Evolutionary conservation across 2,113 vertebrate genomes (phyloP).

Genomic region (Falco punctatus): DNA sequence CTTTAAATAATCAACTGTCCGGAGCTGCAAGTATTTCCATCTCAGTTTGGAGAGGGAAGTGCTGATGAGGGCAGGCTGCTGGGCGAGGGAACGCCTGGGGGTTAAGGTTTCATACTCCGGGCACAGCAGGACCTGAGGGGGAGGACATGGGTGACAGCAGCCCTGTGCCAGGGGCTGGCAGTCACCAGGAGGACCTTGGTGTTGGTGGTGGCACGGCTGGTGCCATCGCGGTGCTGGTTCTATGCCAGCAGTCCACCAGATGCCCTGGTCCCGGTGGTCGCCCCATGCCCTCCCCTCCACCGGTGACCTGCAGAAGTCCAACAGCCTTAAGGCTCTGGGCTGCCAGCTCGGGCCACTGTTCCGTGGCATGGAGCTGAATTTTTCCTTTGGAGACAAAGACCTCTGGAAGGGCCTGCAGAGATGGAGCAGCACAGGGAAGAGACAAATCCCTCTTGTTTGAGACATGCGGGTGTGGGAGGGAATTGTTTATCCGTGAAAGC

Average conservation of each 20-base stretch:
- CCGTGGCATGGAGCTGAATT: neutral
- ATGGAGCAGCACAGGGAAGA: neutral
- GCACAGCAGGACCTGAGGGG: rapidly evolving
- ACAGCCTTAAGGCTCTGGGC: neutral
- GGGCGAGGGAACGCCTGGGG: rapidly evolving
- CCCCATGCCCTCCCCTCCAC: neutral
- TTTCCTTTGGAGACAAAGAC: neutral
- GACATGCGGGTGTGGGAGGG: neutral
- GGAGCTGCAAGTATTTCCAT: neutral
- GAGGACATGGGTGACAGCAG: neutral
- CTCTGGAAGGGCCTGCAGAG: neutral
- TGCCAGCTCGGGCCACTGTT: neutral
- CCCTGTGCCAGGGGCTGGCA: neutral
- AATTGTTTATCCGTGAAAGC: neutral
- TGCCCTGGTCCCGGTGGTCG: rapidly evolving
- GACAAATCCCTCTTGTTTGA: neutral
- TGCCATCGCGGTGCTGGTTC: rapidly evolving
- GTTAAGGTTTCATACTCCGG: neutral
- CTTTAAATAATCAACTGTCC: conserved; percentile 63
- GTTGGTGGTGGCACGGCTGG: neutral
- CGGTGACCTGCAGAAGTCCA: neutral
- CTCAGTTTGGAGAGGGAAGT: neutral
- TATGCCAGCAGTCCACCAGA: neutral
- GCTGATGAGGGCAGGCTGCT: conserved; percentile 22
- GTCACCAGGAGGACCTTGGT: neutral